These are phyloP conservation scores for Epirrhoe tristata DNA, from an alignment of 2,888 invertebrate species.

Conservation along the genomic window DNA sequence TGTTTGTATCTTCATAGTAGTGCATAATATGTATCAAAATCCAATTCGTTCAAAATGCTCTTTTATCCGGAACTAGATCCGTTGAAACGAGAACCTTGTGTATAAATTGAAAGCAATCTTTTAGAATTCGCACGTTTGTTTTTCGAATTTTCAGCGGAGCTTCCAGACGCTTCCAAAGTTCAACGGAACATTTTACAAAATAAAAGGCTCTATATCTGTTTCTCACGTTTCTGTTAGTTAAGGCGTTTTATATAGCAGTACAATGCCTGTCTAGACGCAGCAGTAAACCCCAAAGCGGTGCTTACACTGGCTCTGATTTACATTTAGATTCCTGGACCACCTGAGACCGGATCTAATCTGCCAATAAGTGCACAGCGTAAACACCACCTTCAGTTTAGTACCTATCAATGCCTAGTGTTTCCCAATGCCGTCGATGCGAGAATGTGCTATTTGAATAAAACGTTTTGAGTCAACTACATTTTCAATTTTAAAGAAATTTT, in stretches of 20 bases:
- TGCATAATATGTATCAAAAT: background rate
- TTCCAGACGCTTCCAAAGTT: constrained; percentile 30
- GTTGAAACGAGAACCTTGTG: constrained; percentile 5
- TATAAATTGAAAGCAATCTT: constrained; percentile 25
- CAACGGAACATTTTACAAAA: constrained; percentile 26
- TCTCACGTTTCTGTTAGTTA: constrained; percentile 38
- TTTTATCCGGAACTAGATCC: constrained; percentile 7
- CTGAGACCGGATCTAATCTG: constrained; percentile 35
- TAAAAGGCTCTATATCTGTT: constrained; percentile 38
- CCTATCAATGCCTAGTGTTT: constrained; percentile 15
- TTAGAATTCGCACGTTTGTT: constrained; percentile 24
- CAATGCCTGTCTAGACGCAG: constrained; percentile 51
- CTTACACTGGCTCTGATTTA: constrained; percentile 40
- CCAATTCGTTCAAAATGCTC: background rate
- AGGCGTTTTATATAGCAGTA: constrained; percentile 42
- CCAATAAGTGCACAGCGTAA: constrained; percentile 24
- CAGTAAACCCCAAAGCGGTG: constrained; percentile 31
- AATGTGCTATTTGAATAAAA: constrained; percentile 12
- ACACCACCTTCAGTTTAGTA: constrained; percentile 26
- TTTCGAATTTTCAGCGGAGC: constrained; percentile 13
- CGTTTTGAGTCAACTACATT: background rate
- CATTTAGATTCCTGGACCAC: constrained; percentile 37
- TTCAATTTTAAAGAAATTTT: background rate
- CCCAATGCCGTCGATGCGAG: background rate
- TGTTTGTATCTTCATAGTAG: background rate